A percentile compares a stretch with the other conserved stretches of the same genome.
Conservation (phyloP, 2,888 invertebrate genomes). For the Drosophila melanosoma region DNA sequence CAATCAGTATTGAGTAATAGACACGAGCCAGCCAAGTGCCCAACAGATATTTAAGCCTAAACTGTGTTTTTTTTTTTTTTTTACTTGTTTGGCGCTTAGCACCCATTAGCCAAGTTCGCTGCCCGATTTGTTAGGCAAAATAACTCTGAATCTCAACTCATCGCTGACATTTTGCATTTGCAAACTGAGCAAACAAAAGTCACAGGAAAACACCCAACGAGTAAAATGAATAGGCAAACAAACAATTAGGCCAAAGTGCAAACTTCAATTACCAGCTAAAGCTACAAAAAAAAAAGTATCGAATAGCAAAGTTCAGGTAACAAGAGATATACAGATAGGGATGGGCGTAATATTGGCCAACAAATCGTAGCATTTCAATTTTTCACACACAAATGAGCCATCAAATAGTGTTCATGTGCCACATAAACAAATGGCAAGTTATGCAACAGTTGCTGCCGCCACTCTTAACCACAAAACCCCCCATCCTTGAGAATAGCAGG, state of each 20-base stretch:
- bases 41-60: background rate
- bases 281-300: background rate
- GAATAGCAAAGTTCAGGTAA: slow-evolving; percentile 7
- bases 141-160: slow-evolving; percentile 12
- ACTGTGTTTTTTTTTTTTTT: background rate
- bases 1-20: slow-evolving; percentile 76
- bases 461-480: background rate
- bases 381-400: slow-evolving; percentile 37
- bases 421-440: slow-evolving; percentile 26
- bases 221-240: background rate
- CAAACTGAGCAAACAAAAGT: slow-evolving; percentile 10
- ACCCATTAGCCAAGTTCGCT: slow-evolving; percentile 36
- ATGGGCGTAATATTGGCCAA: slow-evolving; percentile 18
- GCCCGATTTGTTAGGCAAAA: slow-evolving; percentile 21
- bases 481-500: slow-evolving; percentile 23
- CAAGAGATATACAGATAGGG: slow-evolving; percentile 9
- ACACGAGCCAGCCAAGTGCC: slow-evolving; percentile 44
- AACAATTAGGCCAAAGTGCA: slow-evolving; percentile 34
- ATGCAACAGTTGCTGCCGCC: slow-evolving; percentile 64
- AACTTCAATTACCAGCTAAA: slow-evolving; percentile 17
- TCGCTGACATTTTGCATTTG: slow-evolving; percentile 45
- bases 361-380: slow-evolving; percentile 42
- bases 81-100: slow-evolving; percentile 6
- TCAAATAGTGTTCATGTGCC: slow-evolving; percentile 29
- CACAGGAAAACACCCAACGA: slow-evolving; percentile 3